Percentiles rank a stretch among this genome's conserved stretches.
These are phyloP conservation scores for Entosphenus tridentatus DNA, from an alignment of 2,113 vertebrate genomes.

Conservation along the genomic window DNA sequence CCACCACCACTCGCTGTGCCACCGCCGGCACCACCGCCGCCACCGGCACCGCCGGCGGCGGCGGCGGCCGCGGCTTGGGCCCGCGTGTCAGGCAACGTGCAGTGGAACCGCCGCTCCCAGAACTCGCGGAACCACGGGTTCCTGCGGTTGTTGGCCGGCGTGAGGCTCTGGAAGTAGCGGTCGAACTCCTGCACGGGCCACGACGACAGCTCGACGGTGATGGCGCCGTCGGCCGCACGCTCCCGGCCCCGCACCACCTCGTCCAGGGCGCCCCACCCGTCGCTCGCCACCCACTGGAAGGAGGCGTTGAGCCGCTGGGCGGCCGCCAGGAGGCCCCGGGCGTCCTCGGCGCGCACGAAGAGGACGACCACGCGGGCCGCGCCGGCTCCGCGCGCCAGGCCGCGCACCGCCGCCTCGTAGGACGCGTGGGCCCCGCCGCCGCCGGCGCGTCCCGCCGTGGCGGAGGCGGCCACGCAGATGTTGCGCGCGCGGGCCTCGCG, in stretches of 20 bases:
- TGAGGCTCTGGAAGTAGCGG: conserved; percentile 60
- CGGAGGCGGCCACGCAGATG: conserved; percentile 88
- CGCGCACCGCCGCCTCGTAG: conserved; percentile 54
- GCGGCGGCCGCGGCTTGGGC: conserved; percentile 21
- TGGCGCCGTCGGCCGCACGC: conserved; percentile 58
- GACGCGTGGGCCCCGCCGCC: conserved; percentile 44
- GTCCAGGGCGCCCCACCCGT: conserved; percentile 90
- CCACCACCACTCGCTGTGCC: no score
- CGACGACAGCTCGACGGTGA: conserved; percentile 76
- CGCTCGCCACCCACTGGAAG: conserved; percentile 91
- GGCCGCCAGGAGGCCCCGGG: conserved; percentile 63
- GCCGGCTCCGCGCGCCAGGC: conserved; percentile 70
- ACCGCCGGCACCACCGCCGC: no score
- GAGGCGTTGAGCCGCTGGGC: conserved; percentile 68
- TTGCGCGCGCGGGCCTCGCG: conserved; percentile 78
- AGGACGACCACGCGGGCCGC: conserved; percentile 52
- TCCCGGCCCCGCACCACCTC: conserved; percentile 86
- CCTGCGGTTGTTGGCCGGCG: conserved; percentile 48
- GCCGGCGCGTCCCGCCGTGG: conserved; percentile 55
- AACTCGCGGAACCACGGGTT: conserved; percentile 95
- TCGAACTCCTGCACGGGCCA: conserved; percentile 66
- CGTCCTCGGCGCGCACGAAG: conserved; percentile 75
- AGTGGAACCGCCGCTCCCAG: conserved; percentile 97
- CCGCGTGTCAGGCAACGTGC: conserved; percentile 27
- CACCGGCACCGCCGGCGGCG: no score